Conservation (phyloP, 2,113 vertebrate genomes). For the Corythoichthys haematopterus region DNA sequence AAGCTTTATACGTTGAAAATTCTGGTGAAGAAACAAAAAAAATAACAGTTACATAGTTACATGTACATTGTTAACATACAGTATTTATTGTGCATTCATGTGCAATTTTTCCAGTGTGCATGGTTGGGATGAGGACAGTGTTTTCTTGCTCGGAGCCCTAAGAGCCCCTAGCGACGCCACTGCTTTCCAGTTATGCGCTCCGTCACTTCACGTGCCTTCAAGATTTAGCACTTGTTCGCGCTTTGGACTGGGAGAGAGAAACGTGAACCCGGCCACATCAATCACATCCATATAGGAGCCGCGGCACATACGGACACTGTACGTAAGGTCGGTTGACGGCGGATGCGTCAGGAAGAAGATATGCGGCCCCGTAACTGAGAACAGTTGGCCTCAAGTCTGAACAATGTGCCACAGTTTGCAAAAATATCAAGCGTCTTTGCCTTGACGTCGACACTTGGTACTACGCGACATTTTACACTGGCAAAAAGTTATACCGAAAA, state of each 20-base stretch:
- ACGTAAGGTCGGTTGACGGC: slow-evolving; percentile 14
- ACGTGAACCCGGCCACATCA: slow-evolving; percentile 25
- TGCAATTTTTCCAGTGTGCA: too few species aligned
- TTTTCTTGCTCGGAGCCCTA: too few species aligned
- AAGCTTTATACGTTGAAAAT: too few species aligned
- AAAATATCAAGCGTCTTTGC: slow-evolving; percentile 9
- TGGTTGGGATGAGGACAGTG: too few species aligned
- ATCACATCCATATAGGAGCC: slow-evolving; percentile 23
- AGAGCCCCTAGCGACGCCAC: too few species aligned
- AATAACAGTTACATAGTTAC: too few species aligned
- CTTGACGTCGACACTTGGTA: neutral
- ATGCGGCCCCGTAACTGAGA: slow-evolving; percentile 36
- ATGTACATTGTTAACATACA: too few species aligned
- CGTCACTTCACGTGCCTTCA: neutral
- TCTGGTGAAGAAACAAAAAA: too few species aligned
- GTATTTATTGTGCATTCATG: too few species aligned
- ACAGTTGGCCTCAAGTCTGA: slow-evolving; percentile 20
- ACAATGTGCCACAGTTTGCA: slow-evolving; percentile 20
- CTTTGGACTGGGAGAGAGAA: slow-evolving; percentile 11
- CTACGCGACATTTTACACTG: neutral
- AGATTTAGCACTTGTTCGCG: slow-evolving; percentile 15
- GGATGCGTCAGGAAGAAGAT: slow-evolving; percentile 28
- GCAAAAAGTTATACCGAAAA: too few species aligned
- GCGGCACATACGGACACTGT: slow-evolving; percentile 2
- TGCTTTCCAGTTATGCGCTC: neutral